phyloP scores from a whole-genome alignment of 2,113 vertebrate species.

The Orthochromis indermauri region DNA sequence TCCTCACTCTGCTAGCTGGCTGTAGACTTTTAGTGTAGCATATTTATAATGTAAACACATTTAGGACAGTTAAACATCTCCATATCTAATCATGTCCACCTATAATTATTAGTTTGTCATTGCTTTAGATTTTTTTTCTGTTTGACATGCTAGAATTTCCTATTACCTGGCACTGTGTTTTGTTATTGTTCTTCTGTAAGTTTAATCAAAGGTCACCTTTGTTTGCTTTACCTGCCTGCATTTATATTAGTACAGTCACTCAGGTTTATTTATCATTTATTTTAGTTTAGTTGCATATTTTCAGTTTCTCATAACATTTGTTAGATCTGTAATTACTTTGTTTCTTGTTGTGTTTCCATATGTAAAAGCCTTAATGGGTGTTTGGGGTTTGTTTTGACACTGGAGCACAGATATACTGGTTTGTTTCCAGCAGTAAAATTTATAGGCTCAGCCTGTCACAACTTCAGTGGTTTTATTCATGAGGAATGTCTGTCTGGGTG shows the following conservation, averaged over 20 bases:
- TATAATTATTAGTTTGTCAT: not conserved
- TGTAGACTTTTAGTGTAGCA: not conserved
- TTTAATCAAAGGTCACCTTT: not conserved
- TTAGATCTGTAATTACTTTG: not conserved
- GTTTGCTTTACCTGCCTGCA: not conserved
- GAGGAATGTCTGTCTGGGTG: not conserved
- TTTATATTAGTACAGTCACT: not conserved
- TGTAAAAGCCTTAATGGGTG: not conserved
- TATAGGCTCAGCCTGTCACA: not conserved
- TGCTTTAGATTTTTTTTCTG: not conserved
- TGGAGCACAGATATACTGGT: slow-evolving; percentile 20
- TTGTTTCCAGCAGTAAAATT: slow-evolving; percentile 23
- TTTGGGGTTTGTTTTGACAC: slow-evolving; percentile 31
- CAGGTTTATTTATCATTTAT: not conserved
- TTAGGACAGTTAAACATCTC: not conserved
- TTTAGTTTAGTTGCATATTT: not conserved
- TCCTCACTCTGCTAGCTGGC: not conserved
- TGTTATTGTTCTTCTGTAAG: not conserved
- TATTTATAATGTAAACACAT: not conserved
- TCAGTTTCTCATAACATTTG: not conserved
- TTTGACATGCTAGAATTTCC: not conserved
- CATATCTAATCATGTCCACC: not conserved
- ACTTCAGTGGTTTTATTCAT: slow-evolving; percentile 1
- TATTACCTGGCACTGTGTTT: not conserved
- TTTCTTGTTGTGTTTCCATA: not conserved